Evolutionary conservation across 2,797 vertebrate genomes (phyloP).

Genomic region (Tiaroga cobitis): DNA sequence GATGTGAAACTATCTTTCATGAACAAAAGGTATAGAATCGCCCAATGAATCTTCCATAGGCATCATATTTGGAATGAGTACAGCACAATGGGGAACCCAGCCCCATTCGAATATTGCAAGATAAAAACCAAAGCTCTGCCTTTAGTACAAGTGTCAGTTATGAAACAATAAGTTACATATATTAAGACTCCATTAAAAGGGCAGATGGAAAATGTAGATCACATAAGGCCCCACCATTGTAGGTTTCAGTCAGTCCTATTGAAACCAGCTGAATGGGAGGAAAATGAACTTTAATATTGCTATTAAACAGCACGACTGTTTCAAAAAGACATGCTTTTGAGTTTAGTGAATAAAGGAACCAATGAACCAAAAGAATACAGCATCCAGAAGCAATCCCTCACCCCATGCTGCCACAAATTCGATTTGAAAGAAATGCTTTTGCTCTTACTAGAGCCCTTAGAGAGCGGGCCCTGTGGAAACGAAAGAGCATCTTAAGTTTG

Average conservation of each 20-base stretch:
- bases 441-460: background rate
- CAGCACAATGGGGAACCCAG: slow-evolving; percentile 70
- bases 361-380: background rate
- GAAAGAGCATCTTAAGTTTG: slow-evolving; percentile 8
- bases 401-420: background rate
- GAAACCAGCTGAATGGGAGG: slow-evolving; percentile 12
- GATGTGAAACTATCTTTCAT: slow-evolving; percentile 19
- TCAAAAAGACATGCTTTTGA: slow-evolving; percentile 1
- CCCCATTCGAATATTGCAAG: slow-evolving; percentile 66
- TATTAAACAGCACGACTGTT: slow-evolving; percentile 1
- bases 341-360: background rate
- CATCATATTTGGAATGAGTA: slow-evolving; percentile 64
- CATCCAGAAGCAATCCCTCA: background rate
- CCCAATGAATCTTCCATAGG: slow-evolving; percentile 24
- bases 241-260: slow-evolving; percentile 5
- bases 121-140: slow-evolving; percentile 49
- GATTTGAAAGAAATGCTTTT: background rate
- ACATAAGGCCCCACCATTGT: slow-evolving; percentile 17
- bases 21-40: background rate
- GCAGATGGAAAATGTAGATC: background rate
- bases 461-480: background rate
- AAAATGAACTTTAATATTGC: slow-evolving; percentile 3
- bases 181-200: slow-evolving; percentile 42
- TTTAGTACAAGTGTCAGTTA: slow-evolving; percentile 58
- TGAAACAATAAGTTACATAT: slow-evolving; percentile 53